These are phyloP conservation scores for Thyatira batis DNA, from an alignment of 2,888 invertebrate species.

Conservation along the genomic window DNA sequence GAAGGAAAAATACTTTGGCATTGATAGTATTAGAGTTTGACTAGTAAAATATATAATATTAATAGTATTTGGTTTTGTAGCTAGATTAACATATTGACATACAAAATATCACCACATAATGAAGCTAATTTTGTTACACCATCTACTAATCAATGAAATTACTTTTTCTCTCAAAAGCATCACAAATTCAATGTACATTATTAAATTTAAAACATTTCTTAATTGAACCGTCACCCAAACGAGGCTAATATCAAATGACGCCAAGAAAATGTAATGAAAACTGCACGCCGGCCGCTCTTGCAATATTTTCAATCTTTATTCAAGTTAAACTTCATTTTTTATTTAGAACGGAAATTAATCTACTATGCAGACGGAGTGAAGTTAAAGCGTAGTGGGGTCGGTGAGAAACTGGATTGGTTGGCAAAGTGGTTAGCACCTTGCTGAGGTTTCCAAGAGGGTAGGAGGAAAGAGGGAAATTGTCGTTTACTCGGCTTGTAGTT, in stretches of 20 bases:
- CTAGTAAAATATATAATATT: too few species aligned
- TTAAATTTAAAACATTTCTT: too few species aligned
- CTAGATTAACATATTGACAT: too few species aligned
- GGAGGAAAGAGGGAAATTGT: background rate
- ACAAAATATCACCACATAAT: too few species aligned
- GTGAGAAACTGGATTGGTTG: background rate
- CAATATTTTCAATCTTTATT: background rate
- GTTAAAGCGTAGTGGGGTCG: background rate
- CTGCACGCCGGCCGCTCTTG: background rate
- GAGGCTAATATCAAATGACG: background rate
- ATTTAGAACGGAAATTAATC: conserved; percentile 1
- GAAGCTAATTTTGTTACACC: too few species aligned
- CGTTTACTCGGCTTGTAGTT: background rate
- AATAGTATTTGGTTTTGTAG: too few species aligned
- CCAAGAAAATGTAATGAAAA: background rate
- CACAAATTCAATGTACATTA: too few species aligned
- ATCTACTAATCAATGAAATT: too few species aligned
- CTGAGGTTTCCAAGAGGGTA: background rate
- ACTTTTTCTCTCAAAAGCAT: too few species aligned
- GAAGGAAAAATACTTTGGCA: too few species aligned
- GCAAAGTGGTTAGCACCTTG: background rate
- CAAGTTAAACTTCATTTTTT: background rate
- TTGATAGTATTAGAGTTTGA: too few species aligned
- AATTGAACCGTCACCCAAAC: too few species aligned
- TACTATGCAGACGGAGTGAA: background rate